Conservation (phyloP, 2,888 invertebrate species). For the Drosophila imparisetae region DNA sequence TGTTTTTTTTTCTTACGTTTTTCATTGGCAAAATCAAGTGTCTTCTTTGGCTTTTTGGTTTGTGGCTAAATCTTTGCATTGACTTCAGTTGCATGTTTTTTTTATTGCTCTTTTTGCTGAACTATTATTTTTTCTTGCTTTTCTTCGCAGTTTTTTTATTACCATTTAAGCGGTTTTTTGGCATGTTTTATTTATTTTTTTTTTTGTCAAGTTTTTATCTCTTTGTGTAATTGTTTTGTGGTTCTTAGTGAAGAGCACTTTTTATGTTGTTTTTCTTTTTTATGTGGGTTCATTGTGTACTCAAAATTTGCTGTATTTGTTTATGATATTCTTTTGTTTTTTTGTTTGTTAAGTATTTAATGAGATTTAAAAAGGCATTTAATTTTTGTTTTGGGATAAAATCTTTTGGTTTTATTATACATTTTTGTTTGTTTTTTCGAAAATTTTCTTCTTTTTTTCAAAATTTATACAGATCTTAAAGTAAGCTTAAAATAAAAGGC, state of each 20-base stretch:
- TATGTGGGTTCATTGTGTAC: neutral
- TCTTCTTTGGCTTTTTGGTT: neutral
- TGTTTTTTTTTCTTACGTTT: neutral
- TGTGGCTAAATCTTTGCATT: neutral
- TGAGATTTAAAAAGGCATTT: neutral
- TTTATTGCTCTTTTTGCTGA: no score
- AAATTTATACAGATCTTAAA: constrained; percentile 21
- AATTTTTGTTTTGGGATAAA: constrained; percentile 23
- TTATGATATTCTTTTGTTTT: neutral
- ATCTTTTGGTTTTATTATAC: constrained; percentile 30
- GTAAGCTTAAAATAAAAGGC: constrained; percentile 54
- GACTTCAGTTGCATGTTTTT: neutral
- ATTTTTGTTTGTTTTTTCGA: constrained; percentile 5
- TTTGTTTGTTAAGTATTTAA: neutral
- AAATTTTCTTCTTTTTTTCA: constrained; percentile 18
- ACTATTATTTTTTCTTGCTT: neutral
- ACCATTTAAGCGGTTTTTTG: neutral
- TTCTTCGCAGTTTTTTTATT: neutral
- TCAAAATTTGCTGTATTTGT: neutral
- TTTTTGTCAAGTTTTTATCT: neutral
- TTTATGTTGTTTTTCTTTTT: neutral
- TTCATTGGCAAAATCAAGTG: neutral
- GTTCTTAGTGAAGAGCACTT: neutral
- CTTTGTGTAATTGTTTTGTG: neutral
- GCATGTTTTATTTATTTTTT: neutral